Conservation (phyloP, 2,888 invertebrate species). For the Megastigmus dorsalis region DNA sequence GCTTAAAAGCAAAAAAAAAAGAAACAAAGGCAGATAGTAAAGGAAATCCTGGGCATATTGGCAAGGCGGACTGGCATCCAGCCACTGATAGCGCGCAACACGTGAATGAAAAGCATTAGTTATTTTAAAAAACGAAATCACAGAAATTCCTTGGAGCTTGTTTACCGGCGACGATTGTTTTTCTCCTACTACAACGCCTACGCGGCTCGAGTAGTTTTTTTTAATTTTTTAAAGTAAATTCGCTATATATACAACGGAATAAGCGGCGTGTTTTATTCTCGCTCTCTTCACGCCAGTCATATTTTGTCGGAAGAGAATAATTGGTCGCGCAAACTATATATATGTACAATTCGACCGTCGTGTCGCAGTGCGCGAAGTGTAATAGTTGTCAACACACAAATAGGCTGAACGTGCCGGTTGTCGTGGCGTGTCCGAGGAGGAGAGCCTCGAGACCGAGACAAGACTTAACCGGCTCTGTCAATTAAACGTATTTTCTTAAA, state of each 20-base stretch:
- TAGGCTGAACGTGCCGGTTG: background rate
- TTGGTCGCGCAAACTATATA: too few relatives aligned
- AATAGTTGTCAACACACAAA: conserved; percentile 24
- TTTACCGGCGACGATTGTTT: too few relatives aligned
- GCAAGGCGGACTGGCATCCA: conserved; percentile 59
- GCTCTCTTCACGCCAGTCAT: too few relatives aligned
- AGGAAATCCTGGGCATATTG: conserved; percentile 47
- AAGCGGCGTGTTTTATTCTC: too few relatives aligned
- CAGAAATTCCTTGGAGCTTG: too few relatives aligned
- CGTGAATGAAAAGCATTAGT: conserved; percentile 54
- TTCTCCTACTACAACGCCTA: too few relatives aligned
- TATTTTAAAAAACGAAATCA: background rate
- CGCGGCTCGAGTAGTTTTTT: too few relatives aligned
- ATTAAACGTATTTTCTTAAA: conserved; percentile 43
- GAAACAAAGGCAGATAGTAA: conserved; percentile 30
- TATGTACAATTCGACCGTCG: too few relatives aligned
- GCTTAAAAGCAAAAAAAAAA: too few relatives aligned
- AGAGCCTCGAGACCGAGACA: conserved; percentile 4
- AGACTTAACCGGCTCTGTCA: conserved; percentile 16
- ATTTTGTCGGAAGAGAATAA: too few relatives aligned
- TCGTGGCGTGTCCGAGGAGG: background rate
- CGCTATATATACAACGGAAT: too few relatives aligned
- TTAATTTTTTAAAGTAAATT: too few relatives aligned
- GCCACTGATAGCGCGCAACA: conserved; percentile 66
- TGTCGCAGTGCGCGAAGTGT: background rate